These are phyloP conservation scores for Sphaerophoria taeniata DNA, from an alignment of 2,888 invertebrate species.

Conservation along the genomic window DNA sequence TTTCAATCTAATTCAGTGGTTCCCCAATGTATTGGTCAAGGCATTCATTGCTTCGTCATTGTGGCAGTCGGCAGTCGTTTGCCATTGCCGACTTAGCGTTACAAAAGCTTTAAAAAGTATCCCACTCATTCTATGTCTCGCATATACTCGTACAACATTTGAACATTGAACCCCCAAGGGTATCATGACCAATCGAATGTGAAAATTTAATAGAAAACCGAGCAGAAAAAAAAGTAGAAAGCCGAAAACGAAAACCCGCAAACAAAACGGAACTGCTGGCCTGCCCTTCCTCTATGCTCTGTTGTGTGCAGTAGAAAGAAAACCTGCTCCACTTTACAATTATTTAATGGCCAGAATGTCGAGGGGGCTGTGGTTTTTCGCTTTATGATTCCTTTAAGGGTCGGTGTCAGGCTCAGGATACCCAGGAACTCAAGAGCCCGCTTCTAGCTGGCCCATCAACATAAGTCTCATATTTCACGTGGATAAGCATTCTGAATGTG, in stretches of 20 bases:
- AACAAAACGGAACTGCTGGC: conserved; percentile 64
- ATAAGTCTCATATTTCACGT: conserved; percentile 71
- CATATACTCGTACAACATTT: not conserved
- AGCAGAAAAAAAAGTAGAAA: conserved; percentile 22
- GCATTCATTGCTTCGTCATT: conserved; percentile 30
- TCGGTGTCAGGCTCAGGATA: conserved; percentile 22
- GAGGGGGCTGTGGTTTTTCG: conserved; percentile 31
- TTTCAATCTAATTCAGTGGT: conserved; percentile 70
- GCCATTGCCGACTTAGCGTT: too few species aligned
- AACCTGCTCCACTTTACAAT: conserved; percentile 72
- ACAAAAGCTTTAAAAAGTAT: conserved; percentile 41
- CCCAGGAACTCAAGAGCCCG: conserved; percentile 19
- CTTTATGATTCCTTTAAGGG: conserved; percentile 67
- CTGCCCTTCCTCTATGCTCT: conserved; percentile 1
- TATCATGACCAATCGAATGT: conserved; percentile 73
- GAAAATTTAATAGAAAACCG: conserved; percentile 72
- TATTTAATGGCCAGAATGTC: conserved; percentile 60
- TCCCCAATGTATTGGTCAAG: conserved; percentile 55
- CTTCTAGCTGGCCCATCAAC: conserved; percentile 55
- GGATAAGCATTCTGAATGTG: not conserved
- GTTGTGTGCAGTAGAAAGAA: conserved; percentile 47
- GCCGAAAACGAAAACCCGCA: conserved; percentile 29
- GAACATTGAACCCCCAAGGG: conserved; percentile 64
- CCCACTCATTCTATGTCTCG: too few species aligned
- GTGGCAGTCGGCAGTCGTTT: too few species aligned